Base-by-base conservation (phyloP, 1,140 invertebrate genomes). In the Drosophila fuyamai region DNA sequence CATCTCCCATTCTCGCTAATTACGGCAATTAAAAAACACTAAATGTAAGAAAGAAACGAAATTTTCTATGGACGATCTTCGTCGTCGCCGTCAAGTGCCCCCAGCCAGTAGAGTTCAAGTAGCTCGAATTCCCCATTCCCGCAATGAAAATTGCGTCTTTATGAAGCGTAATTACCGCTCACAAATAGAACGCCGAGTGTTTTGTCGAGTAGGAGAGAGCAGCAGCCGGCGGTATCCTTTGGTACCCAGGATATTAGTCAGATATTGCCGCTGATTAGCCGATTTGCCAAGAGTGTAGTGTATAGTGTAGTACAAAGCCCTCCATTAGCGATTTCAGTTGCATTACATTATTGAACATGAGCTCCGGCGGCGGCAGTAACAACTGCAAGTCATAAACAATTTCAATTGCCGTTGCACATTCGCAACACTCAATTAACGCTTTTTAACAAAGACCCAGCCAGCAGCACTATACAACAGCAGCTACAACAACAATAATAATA, bases 361-460 rank as follows among this genome's bases (percentile, higher is more conserved):
- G 48, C 43, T 27, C 12, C 29, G 71, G 43, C 53, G 8, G 41
- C 27, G 43, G 38, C 67, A 62, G 44, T 55, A 59, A 43, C 83
- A 89, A 84, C 77, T 90, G 85, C 85, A 89, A 89, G 84, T 89
- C 84, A 89, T 89, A 89, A 89, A 89, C 85, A 89, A 89, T 89
- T 89, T 83, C 84, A 89, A 88, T 89, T 88, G 84, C 84, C 76
- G 84, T 77, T 89, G 84, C 80, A 84, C 84, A 89, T 89, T 89
- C 84, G 84, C 84, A 89, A 89, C 84, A 89, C 84, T 89, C 84
- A 89, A 89, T 89, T 89, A 89, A 89, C 84, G 84, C 84, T 89
- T 89, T 89, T 89, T 84, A 89, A 89, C 84, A 89, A 89, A 74
- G 72, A 73, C 46, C 53, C 62, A 78, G 29, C 67, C 46, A 50